A percentile compares a stretch with the other conserved stretches of the same genome.
Conservation (phyloP, 2,888 invertebrate species). For the Euplagia quadripunctaria region DNA sequence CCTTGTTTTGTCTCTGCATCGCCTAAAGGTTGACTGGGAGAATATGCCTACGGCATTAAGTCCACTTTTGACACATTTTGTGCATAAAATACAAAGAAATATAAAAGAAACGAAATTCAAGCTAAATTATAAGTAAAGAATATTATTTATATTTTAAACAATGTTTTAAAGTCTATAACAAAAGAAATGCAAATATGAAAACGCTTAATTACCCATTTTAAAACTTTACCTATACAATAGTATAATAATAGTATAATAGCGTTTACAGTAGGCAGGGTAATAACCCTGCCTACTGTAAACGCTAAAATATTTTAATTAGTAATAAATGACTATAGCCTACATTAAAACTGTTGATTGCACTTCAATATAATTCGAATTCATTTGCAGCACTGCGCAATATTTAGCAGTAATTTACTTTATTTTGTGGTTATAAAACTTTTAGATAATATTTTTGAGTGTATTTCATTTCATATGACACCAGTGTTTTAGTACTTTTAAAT, state of each 20-base stretch:
- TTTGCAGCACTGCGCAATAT: constrained; percentile 30
- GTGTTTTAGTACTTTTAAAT: background rate
- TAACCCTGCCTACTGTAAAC: constrained; percentile 49
- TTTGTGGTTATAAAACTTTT: background rate
- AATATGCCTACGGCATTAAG: too few species aligned
- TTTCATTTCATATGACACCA: background rate
- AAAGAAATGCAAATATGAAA: constrained; percentile 36
- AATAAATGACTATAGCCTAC: constrained; percentile 47
- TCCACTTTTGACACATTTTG: too few species aligned
- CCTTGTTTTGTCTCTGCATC: too few species aligned
- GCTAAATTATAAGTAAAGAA: too few species aligned
- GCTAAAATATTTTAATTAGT: constrained; percentile 63
- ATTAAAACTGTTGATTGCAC: constrained; percentile 36
- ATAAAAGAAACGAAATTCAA: too few species aligned
- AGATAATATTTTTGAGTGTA: background rate
- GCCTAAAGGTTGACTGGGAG: too few species aligned
- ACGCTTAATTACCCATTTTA: constrained; percentile 57
- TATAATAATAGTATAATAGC: too few species aligned
- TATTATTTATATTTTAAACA: too few species aligned
- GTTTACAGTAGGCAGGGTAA: too few species aligned
- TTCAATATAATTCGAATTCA: constrained; percentile 36
- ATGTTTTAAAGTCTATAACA: background rate
- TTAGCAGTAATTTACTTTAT: constrained; percentile 24
- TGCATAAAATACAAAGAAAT: too few species aligned
- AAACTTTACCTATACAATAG: constrained; percentile 59